Conservation (phyloP, 2,113 vertebrate genomes). For the Danionella cerebrum region DNA sequence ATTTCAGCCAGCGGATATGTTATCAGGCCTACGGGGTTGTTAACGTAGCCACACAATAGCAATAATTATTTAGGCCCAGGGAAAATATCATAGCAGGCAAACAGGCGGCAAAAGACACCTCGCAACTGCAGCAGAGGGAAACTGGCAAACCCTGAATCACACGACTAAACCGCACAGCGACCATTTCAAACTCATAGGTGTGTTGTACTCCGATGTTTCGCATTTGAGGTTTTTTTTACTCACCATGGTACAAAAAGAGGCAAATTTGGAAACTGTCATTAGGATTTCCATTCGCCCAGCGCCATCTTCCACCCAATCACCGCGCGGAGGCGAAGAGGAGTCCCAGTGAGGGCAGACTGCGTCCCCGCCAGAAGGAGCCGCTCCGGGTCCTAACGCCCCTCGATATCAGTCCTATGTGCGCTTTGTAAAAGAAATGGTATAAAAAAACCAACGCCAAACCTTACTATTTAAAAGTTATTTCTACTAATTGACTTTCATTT, state of each 20-base stretch:
- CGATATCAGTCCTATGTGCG: too few relatives aligned
- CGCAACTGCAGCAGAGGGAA: conserved; percentile 51
- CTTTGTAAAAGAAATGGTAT: too few relatives aligned
- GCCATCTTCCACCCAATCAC: conserved; percentile 87
- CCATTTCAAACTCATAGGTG: neutral
- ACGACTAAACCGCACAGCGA: neutral
- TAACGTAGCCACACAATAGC: neutral
- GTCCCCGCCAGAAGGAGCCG: conserved; percentile 31
- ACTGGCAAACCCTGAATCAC: conserved; percentile 45
- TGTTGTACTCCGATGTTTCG: neutral
- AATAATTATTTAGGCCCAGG: conserved; percentile 29
- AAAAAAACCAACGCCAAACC: too few relatives aligned
- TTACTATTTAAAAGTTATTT: too few relatives aligned
- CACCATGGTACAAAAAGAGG: conserved; percentile 98
- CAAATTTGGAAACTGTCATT: conserved; percentile 97
- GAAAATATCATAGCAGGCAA: conserved; percentile 24
- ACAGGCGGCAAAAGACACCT: conserved; percentile 37
- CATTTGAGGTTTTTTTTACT: conserved; percentile 43
- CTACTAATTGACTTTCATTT: too few relatives aligned
- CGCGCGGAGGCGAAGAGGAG: conserved; percentile 59
- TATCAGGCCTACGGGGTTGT: neutral
- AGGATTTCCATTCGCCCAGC: conserved; percentile 96
- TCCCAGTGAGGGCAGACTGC: conserved; percentile 47
- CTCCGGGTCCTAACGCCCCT: conserved; percentile 29
- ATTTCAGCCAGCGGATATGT: neutral